Evolutionary conservation across 35 echinoderm and acorn worm genomes (phyloP).

Genomic region (Lytechinus variegatus): DNA sequence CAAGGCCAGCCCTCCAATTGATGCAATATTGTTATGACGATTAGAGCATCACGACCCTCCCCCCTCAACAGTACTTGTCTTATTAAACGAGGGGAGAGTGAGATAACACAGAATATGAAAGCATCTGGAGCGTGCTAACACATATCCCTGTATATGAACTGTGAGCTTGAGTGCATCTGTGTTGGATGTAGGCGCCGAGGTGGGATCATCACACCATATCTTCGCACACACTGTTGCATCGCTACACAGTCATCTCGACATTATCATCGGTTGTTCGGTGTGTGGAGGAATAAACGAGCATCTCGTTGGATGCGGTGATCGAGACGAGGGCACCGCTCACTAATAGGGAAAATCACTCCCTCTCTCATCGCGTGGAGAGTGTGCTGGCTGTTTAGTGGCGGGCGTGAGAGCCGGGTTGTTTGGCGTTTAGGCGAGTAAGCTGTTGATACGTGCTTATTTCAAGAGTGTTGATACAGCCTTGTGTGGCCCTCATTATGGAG

Average conservation of each 20-base stretch:
- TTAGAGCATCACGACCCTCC: not conserved
- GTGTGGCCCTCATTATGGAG: not conserved
- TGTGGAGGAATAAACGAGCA: conserved; percentile 17
- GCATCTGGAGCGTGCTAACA: conserved; percentile 16
- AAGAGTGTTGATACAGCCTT: conserved; percentile 11
- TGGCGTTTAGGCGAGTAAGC: not conserved
- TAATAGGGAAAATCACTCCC: conserved; percentile 11
- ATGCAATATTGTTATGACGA: conserved; percentile 12
- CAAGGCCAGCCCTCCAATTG: not conserved
- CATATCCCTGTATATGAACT: not conserved
- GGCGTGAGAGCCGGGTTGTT: not conserved
- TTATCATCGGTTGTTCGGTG: not conserved
- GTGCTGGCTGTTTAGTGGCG: not conserved
- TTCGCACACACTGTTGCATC: conserved; percentile 17
- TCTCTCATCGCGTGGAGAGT: conserved; percentile 16
- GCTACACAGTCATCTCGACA: not conserved
- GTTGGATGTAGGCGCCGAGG: not conserved
- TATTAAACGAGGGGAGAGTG: not conserved
- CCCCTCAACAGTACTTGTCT: not conserved
- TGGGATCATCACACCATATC: not conserved
- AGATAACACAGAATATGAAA: not conserved
- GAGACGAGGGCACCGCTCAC: not conserved
- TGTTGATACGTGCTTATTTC: conserved; percentile 12
- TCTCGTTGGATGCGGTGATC: not conserved
- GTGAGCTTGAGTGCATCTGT: not conserved